Evolutionary conservation across 2,888 invertebrate species (phyloP).

Genomic region (Drosophila rubida): DNA sequence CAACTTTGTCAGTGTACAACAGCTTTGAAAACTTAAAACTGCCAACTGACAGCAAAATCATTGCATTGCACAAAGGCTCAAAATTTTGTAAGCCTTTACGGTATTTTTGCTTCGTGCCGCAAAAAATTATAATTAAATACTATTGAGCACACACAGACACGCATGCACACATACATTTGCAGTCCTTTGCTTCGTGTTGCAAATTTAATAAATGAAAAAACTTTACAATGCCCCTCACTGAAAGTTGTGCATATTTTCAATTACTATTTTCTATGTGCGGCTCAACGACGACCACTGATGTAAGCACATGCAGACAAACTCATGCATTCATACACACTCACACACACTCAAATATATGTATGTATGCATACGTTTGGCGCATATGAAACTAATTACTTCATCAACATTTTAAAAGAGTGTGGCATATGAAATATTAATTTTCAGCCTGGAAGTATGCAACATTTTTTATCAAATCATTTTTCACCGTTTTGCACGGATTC

Average conservation of each 20-base stretch:
- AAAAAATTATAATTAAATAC: conserved; percentile 64
- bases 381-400: conserved; percentile 75
- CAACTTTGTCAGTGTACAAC: neutral
- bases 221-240: conserved; percentile 59
- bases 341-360: conserved; percentile 2
- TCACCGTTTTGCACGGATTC: conserved; percentile 9
- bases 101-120: conserved; percentile 27
- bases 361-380: conserved; percentile 6
- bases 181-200: conserved; percentile 33
- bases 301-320: conserved; percentile 17
- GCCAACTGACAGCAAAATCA: conserved; percentile 42
- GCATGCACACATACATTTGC: conserved; percentile 12
- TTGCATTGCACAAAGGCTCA: conserved; percentile 29
- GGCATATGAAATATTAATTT: conserved; percentile 49
- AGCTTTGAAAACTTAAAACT: conserved; percentile 9
- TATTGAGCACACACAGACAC: conserved; percentile 17
- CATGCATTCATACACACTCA: conserved; percentile 1
- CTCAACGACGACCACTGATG: conserved; percentile 26
- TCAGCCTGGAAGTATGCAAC: conserved; percentile 37
- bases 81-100: conserved; percentile 16
- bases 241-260: conserved; percentile 74
- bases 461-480: conserved; percentile 23
- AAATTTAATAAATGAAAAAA: conserved; percentile 77
- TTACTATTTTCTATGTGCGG: conserved; percentile 61
- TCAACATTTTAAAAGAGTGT: conserved; percentile 67